These are phyloP conservation scores for Miichthys miiuy DNA, from an alignment of 2,797 vertebrate species.

Conservation along the genomic window DNA sequence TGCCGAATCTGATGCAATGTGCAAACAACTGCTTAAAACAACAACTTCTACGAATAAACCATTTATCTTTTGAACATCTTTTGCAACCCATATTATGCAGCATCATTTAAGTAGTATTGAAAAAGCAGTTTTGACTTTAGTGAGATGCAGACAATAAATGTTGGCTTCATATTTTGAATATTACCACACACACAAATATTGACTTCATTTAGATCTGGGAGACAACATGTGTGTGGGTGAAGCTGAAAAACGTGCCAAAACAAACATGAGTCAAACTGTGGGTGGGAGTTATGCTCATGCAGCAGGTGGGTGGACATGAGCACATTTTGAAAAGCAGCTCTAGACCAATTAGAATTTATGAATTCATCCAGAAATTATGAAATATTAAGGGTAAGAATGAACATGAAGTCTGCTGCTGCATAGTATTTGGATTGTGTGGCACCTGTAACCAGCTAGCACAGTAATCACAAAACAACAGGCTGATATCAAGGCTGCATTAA, in stretches of 20 bases:
- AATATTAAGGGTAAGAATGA: neutral
- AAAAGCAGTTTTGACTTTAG: too few species aligned
- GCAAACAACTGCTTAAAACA: slow-evolving; percentile 1
- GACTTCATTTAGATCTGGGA: neutral
- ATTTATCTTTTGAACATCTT: too few species aligned
- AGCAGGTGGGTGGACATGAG: neutral
- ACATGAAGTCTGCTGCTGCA: neutral
- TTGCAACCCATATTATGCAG: neutral
- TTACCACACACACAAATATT: neutral
- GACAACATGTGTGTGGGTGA: neutral
- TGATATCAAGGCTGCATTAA: too few species aligned
- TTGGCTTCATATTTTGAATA: neutral
- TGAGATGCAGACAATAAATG: neutral
- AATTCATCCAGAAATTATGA: neutral
- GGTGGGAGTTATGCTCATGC: neutral
- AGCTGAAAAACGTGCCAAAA: neutral
- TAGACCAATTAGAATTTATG: neutral
- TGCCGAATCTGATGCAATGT: neutral
- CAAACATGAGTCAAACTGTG: neutral
- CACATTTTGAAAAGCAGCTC: neutral
- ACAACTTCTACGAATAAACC: too few species aligned
- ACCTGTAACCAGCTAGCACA: too few species aligned
- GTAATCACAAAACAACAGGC: too few species aligned
- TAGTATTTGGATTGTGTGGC: neutral
- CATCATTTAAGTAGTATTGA: neutral